phyloP scores from a whole-genome alignment of 2,113 vertebrate genomes.

The Azemiops feae region DNA sequence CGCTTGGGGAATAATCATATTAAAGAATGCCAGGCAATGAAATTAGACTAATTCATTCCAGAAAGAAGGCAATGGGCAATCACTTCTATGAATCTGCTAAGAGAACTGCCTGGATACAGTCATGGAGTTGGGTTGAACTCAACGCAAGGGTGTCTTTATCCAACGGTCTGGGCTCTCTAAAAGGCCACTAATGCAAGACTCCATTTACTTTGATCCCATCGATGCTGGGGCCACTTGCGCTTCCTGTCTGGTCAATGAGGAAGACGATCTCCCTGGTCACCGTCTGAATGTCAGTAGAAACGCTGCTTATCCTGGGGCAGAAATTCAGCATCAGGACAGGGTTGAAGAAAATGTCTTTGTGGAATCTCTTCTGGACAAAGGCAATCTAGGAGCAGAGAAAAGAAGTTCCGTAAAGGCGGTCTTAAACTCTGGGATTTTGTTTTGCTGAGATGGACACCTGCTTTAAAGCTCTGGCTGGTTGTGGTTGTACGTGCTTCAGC shows the following conservation, averaged over 20 bases:
- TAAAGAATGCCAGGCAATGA: neutral
- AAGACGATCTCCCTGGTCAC: conserved; percentile 88
- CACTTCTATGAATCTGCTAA: neutral
- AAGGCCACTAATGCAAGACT: neutral
- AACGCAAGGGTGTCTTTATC: neutral
- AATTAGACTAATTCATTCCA: neutral
- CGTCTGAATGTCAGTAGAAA: conserved; percentile 76
- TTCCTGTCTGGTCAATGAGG: conserved; percentile 77
- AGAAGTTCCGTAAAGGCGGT: neutral
- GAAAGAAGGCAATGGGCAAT: neutral
- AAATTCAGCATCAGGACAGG: conserved; percentile 96
- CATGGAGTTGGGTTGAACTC: neutral
- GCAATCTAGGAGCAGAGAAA: conserved; percentile 75
- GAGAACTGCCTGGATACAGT: neutral
- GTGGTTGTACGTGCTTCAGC: too few species aligned
- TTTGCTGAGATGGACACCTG: neutral
- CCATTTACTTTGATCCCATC: conserved; percentile 75
- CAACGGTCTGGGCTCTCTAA: neutral
- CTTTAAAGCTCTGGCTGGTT: neutral
- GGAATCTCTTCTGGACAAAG: conserved; percentile 89
- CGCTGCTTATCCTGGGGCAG: conserved; percentile 77
- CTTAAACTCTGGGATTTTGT: neutral
- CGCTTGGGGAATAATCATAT: neutral
- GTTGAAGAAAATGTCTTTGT: conserved; percentile 91
- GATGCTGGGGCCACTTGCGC: conserved; percentile 71